These are phyloP conservation scores for Motacilla alba DNA, from an alignment of 2,113 vertebrate species.

Conservation along the genomic window DNA sequence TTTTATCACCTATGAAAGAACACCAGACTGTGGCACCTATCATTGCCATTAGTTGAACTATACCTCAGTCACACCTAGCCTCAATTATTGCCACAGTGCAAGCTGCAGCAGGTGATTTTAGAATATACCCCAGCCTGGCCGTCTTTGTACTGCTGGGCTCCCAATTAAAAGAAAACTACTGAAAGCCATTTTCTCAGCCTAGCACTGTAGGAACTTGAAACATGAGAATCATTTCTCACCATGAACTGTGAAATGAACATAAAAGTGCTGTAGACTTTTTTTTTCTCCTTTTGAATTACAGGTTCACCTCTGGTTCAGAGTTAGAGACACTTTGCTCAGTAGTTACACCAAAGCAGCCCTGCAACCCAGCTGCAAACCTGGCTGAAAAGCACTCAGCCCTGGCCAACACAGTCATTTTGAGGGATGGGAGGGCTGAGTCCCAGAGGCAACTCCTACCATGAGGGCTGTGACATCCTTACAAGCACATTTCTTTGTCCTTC, in stretches of 20 bases:
- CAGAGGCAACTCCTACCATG: rapidly evolving
- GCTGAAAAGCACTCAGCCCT: neutral
- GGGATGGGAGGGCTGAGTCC: neutral
- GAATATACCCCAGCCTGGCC: neutral
- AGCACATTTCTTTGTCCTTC: neutral
- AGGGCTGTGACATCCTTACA: neutral
- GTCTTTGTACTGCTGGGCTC: constrained; percentile 4
- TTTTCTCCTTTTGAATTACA: neutral
- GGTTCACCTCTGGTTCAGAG: neutral
- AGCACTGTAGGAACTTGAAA: neutral
- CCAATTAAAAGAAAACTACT: constrained; percentile 53
- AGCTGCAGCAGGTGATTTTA: neutral
- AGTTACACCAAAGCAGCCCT: neutral
- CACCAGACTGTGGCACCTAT: neutral
- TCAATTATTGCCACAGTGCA: constrained; percentile 4
- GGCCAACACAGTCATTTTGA: neutral
- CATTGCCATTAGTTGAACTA: neutral
- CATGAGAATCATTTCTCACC: constrained; percentile 15
- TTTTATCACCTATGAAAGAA: constrained; percentile 16
- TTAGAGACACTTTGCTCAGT: neutral
- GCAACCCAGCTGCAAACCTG: neutral
- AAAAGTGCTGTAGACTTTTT: neutral
- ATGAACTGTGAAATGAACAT: constrained; percentile 18
- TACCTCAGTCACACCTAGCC: neutral
- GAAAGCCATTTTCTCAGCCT: constrained; percentile 15